phyloP scores from a whole-genome alignment of 1,140 invertebrate genomes.

The Drosophila novamexicana region DNA sequence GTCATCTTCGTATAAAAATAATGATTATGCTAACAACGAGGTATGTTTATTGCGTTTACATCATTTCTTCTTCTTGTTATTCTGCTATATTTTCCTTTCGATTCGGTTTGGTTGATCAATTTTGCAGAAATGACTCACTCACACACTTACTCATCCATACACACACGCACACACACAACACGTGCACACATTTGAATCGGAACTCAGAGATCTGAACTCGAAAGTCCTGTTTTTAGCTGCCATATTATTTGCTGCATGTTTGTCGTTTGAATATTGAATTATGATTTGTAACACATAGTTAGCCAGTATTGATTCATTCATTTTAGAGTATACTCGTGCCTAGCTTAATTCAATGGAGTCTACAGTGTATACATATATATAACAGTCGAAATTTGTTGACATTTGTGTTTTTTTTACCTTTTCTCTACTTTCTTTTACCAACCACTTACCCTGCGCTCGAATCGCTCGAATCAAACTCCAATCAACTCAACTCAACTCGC shows the following conservation, averaged over 20 bases:
- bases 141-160: constrained; percentile 5
- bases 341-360: constrained; percentile 26
- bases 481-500: constrained; percentile 61
- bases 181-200: constrained; percentile 9
- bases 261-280: constrained; percentile 10
- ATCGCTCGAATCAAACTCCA: constrained; percentile 64
- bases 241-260: constrained; percentile 48
- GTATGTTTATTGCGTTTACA: constrained; percentile 69
- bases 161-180: constrained; percentile 16
- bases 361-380: constrained; percentile 9
- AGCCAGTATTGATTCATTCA: constrained; percentile 25
- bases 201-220: constrained; percentile 12
- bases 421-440: constrained; percentile 73
- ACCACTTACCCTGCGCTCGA: constrained; percentile 69
- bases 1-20: constrained; percentile 78
- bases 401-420: constrained; percentile 70
- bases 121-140: neutral
- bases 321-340: constrained; percentile 6
- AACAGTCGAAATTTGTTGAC: constrained; percentile 66
- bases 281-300: constrained; percentile 9
- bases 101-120: constrained; percentile 9
- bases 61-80: constrained; percentile 33
- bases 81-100: neutral
- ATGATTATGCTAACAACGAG: constrained; percentile 74
- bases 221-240: constrained; percentile 1